These are phyloP conservation scores for Rhizomys pruinosus DNA, from an alignment of 2,113 vertebrate genomes.

Conservation along the genomic window DNA sequence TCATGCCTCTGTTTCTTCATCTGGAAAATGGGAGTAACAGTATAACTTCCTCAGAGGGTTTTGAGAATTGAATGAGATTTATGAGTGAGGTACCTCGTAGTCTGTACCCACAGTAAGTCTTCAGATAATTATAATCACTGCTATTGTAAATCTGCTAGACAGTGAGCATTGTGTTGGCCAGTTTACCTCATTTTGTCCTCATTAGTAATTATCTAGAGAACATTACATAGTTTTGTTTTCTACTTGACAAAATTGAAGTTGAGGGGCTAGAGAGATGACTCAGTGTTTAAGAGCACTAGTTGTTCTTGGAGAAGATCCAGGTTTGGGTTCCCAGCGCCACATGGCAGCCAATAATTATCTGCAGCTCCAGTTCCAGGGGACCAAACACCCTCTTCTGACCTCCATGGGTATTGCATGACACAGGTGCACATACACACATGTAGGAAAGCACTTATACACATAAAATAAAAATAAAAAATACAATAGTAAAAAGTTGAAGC, in stretches of 20 bases:
- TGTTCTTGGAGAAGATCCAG: no score
- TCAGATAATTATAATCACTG: neutral
- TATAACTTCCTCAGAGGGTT: neutral
- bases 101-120: neutral
- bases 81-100: neutral
- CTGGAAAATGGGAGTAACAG: neutral
- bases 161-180: neutral
- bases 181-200: neutral
- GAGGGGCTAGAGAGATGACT: no score
- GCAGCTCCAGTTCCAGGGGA: no score
- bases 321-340: no score
- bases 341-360: no score
- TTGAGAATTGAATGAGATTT: neutral
- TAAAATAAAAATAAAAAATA: no score
- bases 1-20: constrained; percentile 11
- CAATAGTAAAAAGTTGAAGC: no score
- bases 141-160: neutral
- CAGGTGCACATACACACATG: no score
- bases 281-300: no score
- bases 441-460: no score
- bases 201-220: neutral
- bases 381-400: no score
- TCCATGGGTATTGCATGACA: no score
- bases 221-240: constrained; percentile 24
- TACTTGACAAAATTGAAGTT: constrained; percentile 41